Conservation (phyloP, 2,888 invertebrate species). For the Stegana nigrithorax region DNA sequence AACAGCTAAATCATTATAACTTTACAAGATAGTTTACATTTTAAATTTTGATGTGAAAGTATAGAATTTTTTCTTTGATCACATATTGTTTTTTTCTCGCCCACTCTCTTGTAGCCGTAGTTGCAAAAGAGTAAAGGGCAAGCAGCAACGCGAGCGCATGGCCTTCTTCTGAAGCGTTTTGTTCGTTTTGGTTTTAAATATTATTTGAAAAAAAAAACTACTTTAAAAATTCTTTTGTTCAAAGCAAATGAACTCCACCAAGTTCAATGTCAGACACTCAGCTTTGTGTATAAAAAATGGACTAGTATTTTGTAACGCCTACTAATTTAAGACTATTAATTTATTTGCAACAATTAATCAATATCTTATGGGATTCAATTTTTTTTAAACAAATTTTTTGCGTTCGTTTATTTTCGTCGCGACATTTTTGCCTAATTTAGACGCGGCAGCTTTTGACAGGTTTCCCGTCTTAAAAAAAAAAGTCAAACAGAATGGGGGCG, state of each 20-base stretch:
- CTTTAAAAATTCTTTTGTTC: too few relatives aligned
- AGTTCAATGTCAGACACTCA: slow-evolving; percentile 4
- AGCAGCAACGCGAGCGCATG: too few relatives aligned
- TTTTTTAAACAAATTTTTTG: not conserved
- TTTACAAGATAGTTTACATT: too few relatives aligned
- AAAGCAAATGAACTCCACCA: slow-evolving; percentile 1
- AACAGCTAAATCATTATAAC: too few relatives aligned
- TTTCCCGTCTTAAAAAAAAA: not conserved
- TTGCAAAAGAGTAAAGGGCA: too few relatives aligned
- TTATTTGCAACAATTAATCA: slow-evolving; percentile 8
- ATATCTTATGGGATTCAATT: not conserved
- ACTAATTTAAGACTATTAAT: not conserved
- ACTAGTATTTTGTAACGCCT: not conserved
- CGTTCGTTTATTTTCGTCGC: not conserved
- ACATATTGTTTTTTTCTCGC: too few relatives aligned
- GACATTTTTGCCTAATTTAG: not conserved
- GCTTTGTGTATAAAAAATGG: not conserved
- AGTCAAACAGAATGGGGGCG: slow-evolving; percentile 42
- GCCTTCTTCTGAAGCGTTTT: too few relatives aligned
- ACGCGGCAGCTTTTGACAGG: not conserved
- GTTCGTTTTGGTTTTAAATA: not conserved
- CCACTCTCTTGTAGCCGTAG: too few relatives aligned
- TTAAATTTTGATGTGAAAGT: too few relatives aligned
- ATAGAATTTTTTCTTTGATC: too few relatives aligned
- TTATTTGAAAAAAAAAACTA: not conserved